Evolutionary conservation across 2,888 invertebrate species (phyloP).

Genomic region (Caradrina kadenii): DNA sequence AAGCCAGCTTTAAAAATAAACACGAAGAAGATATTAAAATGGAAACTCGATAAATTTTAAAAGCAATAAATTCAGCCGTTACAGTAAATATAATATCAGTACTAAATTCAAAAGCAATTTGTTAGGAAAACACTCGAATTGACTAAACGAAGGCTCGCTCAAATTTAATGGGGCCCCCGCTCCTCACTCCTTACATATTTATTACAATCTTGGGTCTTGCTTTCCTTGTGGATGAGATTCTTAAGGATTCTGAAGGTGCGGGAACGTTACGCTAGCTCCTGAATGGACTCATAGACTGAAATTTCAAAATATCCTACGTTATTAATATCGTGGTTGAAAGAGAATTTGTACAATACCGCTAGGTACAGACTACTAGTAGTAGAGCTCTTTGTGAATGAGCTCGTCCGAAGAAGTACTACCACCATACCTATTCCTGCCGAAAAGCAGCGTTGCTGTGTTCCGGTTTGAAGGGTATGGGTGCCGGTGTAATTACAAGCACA

Average conservation of each 20-base stretch:
- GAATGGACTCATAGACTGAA: background rate
- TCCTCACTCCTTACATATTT: slow-evolving; percentile 50
- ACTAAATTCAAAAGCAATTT: slow-evolving; percentile 59
- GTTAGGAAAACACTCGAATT: slow-evolving; percentile 57
- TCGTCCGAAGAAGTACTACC: too few species aligned
- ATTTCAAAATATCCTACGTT: too few species aligned
- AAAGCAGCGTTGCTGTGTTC: too few species aligned
- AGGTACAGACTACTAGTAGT: too few species aligned
- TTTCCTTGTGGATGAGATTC: slow-evolving; percentile 15
- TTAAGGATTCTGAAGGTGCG: background rate
- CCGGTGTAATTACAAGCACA: too few species aligned
- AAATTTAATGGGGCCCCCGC: slow-evolving; percentile 53
- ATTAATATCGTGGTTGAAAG: too few species aligned
- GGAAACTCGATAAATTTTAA: slow-evolving; percentile 30
- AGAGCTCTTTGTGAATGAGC: too few species aligned
- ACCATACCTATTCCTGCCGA: too few species aligned
- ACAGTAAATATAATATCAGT: slow-evolving; percentile 54
- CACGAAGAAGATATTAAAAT: slow-evolving; percentile 34
- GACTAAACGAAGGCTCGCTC: slow-evolving; percentile 49
- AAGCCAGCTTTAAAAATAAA: slow-evolving; percentile 17
- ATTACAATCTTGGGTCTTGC: slow-evolving; percentile 47
- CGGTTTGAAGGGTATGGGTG: too few species aligned
- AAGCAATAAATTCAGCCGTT: slow-evolving; percentile 46
- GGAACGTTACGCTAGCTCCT: background rate
- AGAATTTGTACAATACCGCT: too few species aligned